Percentiles rank a stretch among this genome's conserved stretches.
Evolutionary conservation across 2,888 invertebrate species (phyloP).

Genomic region (Drymonia ruficornis): DNA sequence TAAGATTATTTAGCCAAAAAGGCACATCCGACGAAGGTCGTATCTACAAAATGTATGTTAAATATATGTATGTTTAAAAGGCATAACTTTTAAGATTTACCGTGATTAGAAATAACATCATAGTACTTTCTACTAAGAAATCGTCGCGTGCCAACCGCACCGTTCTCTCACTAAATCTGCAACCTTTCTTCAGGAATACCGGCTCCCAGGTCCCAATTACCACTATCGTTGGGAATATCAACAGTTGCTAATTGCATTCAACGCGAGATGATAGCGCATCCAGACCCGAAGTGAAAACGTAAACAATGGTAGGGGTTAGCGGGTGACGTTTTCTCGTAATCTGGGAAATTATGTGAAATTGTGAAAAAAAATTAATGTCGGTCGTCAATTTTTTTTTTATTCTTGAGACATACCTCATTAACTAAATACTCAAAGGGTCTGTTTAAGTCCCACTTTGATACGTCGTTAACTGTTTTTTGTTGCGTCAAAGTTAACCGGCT

Average conservation of each 20-base stretch:
- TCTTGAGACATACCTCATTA: neutral
- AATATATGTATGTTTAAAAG: no score
- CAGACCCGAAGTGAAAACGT: constrained; percentile 58
- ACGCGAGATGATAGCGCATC: constrained; percentile 60
- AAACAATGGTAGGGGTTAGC: constrained; percentile 45
- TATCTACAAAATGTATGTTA: no score
- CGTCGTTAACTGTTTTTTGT: no score
- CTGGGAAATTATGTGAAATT: neutral
- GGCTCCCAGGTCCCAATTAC: constrained; percentile 76
- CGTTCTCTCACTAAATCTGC: constrained; percentile 15
- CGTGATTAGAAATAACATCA: no score
- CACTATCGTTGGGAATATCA: constrained; percentile 77
- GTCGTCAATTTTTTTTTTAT: neutral
- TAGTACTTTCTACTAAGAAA: neutral
- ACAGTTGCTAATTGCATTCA: constrained; percentile 67
- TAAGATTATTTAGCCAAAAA: no score
- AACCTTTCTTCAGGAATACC: constrained; percentile 18
- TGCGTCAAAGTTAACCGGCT: no score
- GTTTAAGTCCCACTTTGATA: no score
- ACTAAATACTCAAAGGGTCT: no score
- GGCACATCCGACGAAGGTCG: no score
- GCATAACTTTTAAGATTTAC: no score
- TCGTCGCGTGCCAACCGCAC: constrained; percentile 23
- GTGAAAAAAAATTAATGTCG: neutral
- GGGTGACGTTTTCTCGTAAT: neutral